Evolutionary conservation across 53 echinoderm and acorn worm species (phyloP).

Genomic region (Arbacia lixula): DNA sequence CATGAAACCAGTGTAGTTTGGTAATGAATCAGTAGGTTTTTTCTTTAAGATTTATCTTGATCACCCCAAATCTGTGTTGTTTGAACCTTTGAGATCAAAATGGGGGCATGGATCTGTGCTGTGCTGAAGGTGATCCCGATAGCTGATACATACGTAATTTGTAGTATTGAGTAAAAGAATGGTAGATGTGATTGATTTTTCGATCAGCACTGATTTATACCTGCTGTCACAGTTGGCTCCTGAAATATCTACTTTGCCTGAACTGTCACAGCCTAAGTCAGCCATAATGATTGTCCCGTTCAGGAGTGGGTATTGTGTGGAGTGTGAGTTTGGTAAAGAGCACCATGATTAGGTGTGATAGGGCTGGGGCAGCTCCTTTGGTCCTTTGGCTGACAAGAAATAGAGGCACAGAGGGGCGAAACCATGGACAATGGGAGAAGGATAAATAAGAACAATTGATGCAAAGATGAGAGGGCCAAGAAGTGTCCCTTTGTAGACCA

Average conservation of each 20-base stretch:
- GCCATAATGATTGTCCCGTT: not conserved
- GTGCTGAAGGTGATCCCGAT: too few relatives aligned
- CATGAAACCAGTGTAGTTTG: too few relatives aligned
- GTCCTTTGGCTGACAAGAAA: slow-evolving; percentile 2
- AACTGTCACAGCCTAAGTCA: slow-evolving; percentile 25
- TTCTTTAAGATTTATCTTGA: not conserved
- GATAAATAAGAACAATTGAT: slow-evolving; percentile 16
- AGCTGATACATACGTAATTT: too few relatives aligned
- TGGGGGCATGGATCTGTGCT: too few relatives aligned
- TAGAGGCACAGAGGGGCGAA: not conserved
- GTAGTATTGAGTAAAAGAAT: too few relatives aligned
- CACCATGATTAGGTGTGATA: slow-evolving; percentile 8
- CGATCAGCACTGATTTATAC: too few relatives aligned
- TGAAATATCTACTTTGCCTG: too few relatives aligned
- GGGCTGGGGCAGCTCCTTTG: slow-evolving; percentile 21
- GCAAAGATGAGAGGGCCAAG: not conserved
- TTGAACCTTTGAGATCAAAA: too few relatives aligned
- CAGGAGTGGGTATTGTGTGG: slow-evolving; percentile 5
- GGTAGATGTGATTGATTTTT: too few relatives aligned
- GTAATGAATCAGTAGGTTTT: too few relatives aligned
- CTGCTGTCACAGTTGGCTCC: too few relatives aligned
- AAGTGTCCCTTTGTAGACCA: slow-evolving; percentile 4
- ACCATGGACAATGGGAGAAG: not conserved
- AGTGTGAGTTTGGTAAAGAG: slow-evolving; percentile 20
- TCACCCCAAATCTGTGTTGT: too few relatives aligned